phyloP scores from a whole-genome alignment of 2,888 invertebrate genomes.

The Doris montereyensis region DNA sequence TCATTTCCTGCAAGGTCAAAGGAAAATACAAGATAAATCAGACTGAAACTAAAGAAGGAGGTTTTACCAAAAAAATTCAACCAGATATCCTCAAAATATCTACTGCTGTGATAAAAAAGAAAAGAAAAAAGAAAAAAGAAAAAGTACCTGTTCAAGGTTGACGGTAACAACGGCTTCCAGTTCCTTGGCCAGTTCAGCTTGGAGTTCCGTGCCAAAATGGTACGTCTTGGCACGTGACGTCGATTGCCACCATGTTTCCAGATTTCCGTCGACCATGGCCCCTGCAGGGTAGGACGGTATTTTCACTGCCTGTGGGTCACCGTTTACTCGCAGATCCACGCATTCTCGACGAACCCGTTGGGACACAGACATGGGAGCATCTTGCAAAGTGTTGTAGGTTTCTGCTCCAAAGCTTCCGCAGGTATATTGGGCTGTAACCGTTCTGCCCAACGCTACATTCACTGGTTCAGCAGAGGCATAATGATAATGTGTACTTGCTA shows the following conservation, averaged over 20 bases:
- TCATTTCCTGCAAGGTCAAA: too few species aligned
- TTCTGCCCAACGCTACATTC: constrained; percentile 55
- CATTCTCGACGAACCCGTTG: constrained; percentile 4
- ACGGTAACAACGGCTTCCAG: constrained; percentile 41
- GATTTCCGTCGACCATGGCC: constrained; percentile 55
- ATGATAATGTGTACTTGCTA: background rate
- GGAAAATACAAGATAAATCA: too few species aligned
- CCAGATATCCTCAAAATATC: too few species aligned
- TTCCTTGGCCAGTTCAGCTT: constrained; percentile 6
- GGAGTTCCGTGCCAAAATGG: constrained; percentile 15
- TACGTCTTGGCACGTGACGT: constrained; percentile 49
- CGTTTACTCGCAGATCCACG: constrained; percentile 30
- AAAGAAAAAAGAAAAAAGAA: background rate
- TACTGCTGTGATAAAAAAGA: too few species aligned
- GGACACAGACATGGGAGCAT: constrained; percentile 28
- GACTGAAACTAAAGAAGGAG: too few species aligned
- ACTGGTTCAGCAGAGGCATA: constrained; percentile 43
- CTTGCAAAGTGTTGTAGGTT: constrained; percentile 43
- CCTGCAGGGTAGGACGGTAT: constrained; percentile 41
- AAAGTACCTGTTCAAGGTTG: constrained; percentile 55
- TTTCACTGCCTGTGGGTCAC: background rate
- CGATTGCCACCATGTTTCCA: constrained; percentile 58
- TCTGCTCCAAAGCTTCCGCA: constrained; percentile 52
- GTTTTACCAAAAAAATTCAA: too few species aligned
- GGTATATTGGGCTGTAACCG: constrained; percentile 49